A percentile compares a stretch with the other conserved stretches of the same genome.
Evolutionary conservation across 1,140 invertebrate genomes (phyloP).

Genomic region (Zaprionus inermis): DNA sequence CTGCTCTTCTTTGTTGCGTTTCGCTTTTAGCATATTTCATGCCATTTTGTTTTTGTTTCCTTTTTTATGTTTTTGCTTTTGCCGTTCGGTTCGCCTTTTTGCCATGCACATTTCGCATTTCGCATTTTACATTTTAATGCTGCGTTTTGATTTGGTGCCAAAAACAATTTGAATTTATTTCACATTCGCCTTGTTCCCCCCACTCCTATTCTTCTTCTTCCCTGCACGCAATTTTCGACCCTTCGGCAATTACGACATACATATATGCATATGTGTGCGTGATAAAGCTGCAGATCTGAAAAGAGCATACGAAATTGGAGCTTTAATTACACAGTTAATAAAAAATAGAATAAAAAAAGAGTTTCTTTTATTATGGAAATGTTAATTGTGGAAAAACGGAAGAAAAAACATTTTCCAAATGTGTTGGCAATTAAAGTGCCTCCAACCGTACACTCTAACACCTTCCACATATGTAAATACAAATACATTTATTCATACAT

Average conservation of each 20-base stretch:
- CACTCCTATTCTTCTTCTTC: constrained; percentile 38
- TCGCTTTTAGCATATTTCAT: constrained; percentile 58
- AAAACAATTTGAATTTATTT: constrained; percentile 80
- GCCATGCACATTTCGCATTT: constrained; percentile 25
- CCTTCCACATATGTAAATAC: no score
- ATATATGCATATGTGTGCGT: neutral
- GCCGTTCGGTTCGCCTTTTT: constrained; percentile 15
- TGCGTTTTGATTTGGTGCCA: constrained; percentile 78
- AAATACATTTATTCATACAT: neutral
- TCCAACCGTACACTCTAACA: neutral
- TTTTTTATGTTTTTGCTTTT: neutral
- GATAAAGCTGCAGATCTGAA: neutral
- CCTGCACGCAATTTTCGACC: constrained; percentile 66
- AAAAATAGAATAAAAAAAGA: neutral
- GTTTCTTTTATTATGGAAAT: constrained; percentile 1
- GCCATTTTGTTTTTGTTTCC: constrained; percentile 40
- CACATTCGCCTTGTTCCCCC: constrained; percentile 17
- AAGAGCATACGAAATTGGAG: constrained; percentile 2
- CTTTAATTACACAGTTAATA: constrained; percentile 7
- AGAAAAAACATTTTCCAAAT: neutral
- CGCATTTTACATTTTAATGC: constrained; percentile 63
- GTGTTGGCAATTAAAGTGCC: neutral
- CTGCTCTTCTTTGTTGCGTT: constrained; percentile 18
- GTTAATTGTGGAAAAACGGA: neutral
- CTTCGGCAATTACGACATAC: constrained; percentile 29